Evolutionary conservation across 1,140 invertebrate genomes (phyloP).

Genomic region (Heliconius melpomene): DNA sequence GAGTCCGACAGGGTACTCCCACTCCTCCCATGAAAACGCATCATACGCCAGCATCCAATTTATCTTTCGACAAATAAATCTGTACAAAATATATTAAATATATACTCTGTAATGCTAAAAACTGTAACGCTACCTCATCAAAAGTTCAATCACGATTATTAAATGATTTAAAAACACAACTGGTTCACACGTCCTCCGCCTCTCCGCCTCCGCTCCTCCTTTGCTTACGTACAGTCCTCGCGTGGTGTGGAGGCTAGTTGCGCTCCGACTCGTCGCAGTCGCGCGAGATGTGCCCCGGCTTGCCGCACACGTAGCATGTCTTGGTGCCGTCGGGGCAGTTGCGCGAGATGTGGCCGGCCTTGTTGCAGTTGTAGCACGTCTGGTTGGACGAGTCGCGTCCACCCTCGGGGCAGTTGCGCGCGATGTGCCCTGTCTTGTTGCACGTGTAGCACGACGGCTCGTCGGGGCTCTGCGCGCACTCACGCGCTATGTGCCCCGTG

Average conservation of each 20-base stretch:
- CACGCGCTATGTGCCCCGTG: conserved; percentile 94
- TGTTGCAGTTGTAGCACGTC: conserved; percentile 94
- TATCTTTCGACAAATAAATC: conserved; percentile 82
- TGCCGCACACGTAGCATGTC: conserved; percentile 94
- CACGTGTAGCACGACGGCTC: conserved; percentile 93
- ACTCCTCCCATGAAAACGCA: conserved; percentile 75
- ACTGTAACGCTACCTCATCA: conserved; percentile 80
- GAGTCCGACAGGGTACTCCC: conserved; percentile 63
- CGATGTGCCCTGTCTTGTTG: conserved; percentile 94
- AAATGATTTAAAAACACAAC: conserved; percentile 81
- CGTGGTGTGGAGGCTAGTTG: conserved; percentile 81
- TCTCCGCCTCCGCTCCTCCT: conserved; percentile 47
- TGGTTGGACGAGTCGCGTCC: conserved; percentile 82
- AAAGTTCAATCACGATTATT: conserved; percentile 79
- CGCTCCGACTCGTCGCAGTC: conserved; percentile 91
- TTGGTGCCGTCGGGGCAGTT: conserved; percentile 93
- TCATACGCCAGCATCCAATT: conserved; percentile 80
- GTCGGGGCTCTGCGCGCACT: conserved; percentile 91
- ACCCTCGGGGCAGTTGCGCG: conserved; percentile 90
- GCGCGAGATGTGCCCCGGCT: conserved; percentile 93
- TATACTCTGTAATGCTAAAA: conserved; percentile 82
- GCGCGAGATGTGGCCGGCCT: conserved; percentile 93
- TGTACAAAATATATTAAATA: conserved; percentile 83
- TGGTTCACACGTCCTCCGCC: conserved; percentile 57
- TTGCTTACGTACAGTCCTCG: conserved; percentile 79